Conservation (phyloP, 2,888 invertebrate species). For the Nephrotoma guestfalica region DNA sequence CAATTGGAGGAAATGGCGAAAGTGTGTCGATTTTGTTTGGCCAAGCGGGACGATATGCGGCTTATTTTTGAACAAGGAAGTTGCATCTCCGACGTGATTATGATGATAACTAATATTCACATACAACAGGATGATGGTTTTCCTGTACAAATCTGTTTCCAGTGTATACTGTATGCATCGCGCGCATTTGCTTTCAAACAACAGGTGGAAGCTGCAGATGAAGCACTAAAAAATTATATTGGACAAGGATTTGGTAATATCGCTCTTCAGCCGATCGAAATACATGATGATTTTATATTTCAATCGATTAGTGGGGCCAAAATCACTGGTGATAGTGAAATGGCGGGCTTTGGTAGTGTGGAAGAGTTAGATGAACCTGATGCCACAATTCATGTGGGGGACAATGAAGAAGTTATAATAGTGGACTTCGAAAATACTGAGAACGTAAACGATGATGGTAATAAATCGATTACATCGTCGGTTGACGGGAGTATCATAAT, state of each 20-base stretch:
- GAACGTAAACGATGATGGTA: not conserved
- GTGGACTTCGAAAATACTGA: not conserved
- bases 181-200: slow-evolving; percentile 32
- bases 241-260: slow-evolving; percentile 7
- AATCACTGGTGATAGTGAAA: not conserved
- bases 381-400: not conserved
- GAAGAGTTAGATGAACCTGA: not conserved
- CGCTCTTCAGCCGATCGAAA: not conserved
- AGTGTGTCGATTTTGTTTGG: slow-evolving; percentile 11
- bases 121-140: slow-evolving; percentile 14
- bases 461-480: not conserved
- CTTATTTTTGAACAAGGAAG: slow-evolving; percentile 6
- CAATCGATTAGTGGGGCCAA: not conserved
- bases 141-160: slow-evolving; percentile 16
- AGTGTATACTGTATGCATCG: slow-evolving; percentile 18
- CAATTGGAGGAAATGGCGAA: not conserved
- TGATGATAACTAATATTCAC: slow-evolving; percentile 26
- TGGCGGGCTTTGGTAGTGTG: not conserved
- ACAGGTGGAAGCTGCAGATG: slow-evolving; percentile 33
- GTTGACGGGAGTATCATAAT: not conserved
- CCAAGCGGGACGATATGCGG: slow-evolving; percentile 8
- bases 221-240: slow-evolving; percentile 12
- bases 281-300: not conserved
- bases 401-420: not conserved
- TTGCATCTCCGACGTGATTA: slow-evolving; percentile 26